Conservation (phyloP, 2,888 invertebrate species). For the Parthenolecanium corni region DNA sequence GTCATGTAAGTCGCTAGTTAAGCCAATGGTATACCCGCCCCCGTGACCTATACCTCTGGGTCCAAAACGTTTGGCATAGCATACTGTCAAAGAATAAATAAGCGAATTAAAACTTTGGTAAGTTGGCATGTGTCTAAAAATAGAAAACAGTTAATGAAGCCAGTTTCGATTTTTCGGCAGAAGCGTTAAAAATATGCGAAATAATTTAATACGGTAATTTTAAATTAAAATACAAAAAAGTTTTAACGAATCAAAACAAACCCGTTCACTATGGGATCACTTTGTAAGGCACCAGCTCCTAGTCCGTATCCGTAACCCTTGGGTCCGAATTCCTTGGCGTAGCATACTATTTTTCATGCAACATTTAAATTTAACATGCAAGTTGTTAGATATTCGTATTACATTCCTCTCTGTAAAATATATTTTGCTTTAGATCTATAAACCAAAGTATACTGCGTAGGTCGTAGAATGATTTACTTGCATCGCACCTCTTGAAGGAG, state of each 20-base stretch:
- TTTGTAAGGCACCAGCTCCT: constrained; percentile 87
- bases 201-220: too few relatives aligned
- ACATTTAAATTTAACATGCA: constrained; percentile 19
- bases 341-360: constrained; percentile 59
- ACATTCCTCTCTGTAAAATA: background rate
- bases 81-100: constrained; percentile 48
- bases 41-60: constrained; percentile 89
- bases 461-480: too few relatives aligned
- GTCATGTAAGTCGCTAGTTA: constrained; percentile 74
- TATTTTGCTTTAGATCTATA: background rate
- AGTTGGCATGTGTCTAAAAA: background rate
- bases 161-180: too few relatives aligned
- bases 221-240: background rate
- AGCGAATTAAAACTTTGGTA: background rate
- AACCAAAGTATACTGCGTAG: background rate
- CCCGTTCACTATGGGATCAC: constrained; percentile 67
- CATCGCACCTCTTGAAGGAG: too few relatives aligned
- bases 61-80: constrained; percentile 92
- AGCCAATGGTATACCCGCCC: constrained; percentile 70
- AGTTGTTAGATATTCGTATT: background rate
- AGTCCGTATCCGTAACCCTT: constrained; percentile 96
- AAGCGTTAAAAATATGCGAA: too few relatives aligned
- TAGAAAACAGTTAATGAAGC: too few relatives aligned
- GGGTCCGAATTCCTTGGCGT: constrained; percentile 93
- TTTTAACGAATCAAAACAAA: constrained; percentile 42